Evolutionary conservation across 2,113 vertebrate genomes (phyloP).

Genomic region (Rhea pennata): DNA sequence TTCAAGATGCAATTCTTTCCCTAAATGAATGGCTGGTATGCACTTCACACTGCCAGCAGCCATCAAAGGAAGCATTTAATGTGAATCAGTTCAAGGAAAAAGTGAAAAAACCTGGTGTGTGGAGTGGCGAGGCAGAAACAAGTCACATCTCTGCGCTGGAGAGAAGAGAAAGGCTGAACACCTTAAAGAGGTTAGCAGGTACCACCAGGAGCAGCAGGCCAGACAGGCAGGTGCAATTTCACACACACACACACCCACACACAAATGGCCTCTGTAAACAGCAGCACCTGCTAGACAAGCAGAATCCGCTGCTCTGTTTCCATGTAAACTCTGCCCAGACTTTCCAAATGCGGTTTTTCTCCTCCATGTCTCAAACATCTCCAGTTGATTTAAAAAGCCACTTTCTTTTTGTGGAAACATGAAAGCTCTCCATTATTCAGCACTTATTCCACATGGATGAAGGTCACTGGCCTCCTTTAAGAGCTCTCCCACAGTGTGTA

Average conservation of each 20-base stretch:
- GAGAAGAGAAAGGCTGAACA: not conserved
- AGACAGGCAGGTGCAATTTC: not conserved
- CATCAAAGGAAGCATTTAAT: not conserved
- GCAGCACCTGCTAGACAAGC: not conserved
- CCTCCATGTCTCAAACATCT: not conserved
- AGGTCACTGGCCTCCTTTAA: not conserved
- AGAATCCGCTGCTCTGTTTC: not conserved
- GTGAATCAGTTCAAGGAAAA: not conserved
- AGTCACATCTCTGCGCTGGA: not conserved
- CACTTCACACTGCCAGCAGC: not conserved
- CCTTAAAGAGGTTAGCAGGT: not conserved
- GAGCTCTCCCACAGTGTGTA: not conserved
- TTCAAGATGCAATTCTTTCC: not conserved
- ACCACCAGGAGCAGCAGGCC: not conserved
- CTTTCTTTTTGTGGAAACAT: constrained; percentile 22
- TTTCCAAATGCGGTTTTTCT: not conserved
- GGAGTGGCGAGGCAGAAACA: too few relatives aligned
- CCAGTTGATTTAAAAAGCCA: constrained; percentile 37
- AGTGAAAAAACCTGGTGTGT: not conserved
- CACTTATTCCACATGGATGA: constrained; percentile 52
- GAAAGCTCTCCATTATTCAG: constrained; percentile 29
- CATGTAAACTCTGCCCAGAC: not conserved
- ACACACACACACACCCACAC: accelerated
- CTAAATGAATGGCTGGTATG: not conserved
- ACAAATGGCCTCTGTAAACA: not conserved